Percentiles rank a stretch among this genome's conserved stretches.
Evolutionary conservation across 2,113 vertebrate species (phyloP).

Genomic region (Emydocephalus ijimae): DNA sequence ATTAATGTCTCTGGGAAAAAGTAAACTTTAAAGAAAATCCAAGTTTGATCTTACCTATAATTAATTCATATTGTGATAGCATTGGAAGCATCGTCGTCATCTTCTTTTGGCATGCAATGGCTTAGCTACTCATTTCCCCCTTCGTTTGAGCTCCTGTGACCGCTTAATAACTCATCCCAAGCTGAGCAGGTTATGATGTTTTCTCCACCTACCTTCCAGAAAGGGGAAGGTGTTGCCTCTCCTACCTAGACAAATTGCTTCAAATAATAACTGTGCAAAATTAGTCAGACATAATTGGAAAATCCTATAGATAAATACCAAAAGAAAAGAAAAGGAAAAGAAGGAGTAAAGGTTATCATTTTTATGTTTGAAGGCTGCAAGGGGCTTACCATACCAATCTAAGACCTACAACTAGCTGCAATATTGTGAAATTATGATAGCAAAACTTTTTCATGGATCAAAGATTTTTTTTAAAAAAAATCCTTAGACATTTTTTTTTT

Average conservation of each 20-base stretch:
- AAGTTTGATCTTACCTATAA: constrained; percentile 80
- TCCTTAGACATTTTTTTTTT: too few relatives aligned
- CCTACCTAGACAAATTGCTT: constrained; percentile 80
- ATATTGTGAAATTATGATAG: not conserved
- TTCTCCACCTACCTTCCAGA: constrained; percentile 71
- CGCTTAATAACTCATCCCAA: constrained; percentile 70
- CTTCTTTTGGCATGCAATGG: constrained; percentile 62
- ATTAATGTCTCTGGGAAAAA: constrained; percentile 75
- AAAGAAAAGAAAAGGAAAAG: not conserved
- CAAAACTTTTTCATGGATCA: not conserved
- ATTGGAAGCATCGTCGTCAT: constrained; percentile 51
- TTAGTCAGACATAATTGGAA: constrained; percentile 84
- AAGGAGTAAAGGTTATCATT: constrained; percentile 64
- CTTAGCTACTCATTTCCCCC: constrained; percentile 77
- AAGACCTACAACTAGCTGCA: constrained; percentile 40
- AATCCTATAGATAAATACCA: constrained; percentile 73
- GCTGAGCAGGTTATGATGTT: constrained; percentile 65
- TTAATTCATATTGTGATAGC: constrained; percentile 83
- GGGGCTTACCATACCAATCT: constrained; percentile 19
- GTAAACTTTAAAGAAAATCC: constrained; percentile 68
- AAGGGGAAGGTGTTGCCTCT: constrained; percentile 76
- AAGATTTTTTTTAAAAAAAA: not conserved
- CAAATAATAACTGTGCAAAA: constrained; percentile 82
- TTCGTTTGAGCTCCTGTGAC: constrained; percentile 78
- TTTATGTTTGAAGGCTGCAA: constrained; percentile 59